Evolutionary conservation across 2,113 vertebrate species (phyloP), one percentile per base, ranked within the genome.

Genomic region (Chaenogobius annularis): DNA sequence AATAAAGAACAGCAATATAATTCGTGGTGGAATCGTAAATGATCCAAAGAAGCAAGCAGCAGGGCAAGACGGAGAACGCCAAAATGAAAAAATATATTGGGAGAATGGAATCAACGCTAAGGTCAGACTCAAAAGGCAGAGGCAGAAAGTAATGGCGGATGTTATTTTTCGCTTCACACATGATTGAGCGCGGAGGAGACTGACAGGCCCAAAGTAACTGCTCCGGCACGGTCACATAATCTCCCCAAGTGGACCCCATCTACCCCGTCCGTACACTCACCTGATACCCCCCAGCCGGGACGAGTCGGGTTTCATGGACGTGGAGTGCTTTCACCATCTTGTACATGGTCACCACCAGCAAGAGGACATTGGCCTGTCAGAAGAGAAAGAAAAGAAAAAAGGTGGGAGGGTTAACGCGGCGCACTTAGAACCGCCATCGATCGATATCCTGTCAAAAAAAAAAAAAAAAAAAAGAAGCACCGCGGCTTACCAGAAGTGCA

Each of bases 281-380:
- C 97, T 97, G 95, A 99, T 99, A 92, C 96, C 97, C 93, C 98
- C 97, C 93, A 99, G 94, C 90, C 97, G 95, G 93, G 95, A 96
- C 79, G 98, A 99, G 91, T 99, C 98, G 55, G 97, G 98, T 95
- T 99, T 99, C 95, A 99, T 94, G 87, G 98, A 97, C 85, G 95
- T 97, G 82, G 98, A 98, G 87, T 99, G 96, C 89, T 97, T n/a
- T 99, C 95, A 99, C 95, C 98, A 99, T 98, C 96, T 98, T 99
- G 93, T 96, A 98, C 93, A 99, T 93, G 61, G 97, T 98, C 93
- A 99, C 95, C 92, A 96, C 93, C 95, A 99, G 93, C 93, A 99
- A 96, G 94, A 97, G 94, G 94, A 99, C 93, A 93, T 98, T 99
- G 92, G 98, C 94, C 98, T 99, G 95, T 96, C 92, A 92, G 92